These are phyloP conservation scores for Glossophaga mutica DNA, from an alignment of 2,797 vertebrate genomes.

Conservation along the genomic window DNA sequence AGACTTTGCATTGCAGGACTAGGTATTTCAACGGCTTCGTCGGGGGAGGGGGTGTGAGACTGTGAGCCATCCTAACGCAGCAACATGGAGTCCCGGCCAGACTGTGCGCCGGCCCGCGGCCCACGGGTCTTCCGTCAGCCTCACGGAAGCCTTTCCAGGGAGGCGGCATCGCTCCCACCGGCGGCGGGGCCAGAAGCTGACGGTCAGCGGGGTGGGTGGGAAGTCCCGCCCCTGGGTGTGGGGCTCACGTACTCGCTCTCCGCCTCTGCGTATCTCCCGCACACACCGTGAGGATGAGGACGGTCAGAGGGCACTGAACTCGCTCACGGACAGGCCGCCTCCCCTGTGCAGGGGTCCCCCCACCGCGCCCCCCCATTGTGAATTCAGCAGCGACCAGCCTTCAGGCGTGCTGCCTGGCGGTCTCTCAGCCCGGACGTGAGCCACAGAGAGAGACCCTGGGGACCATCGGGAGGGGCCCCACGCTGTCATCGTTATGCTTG, in stretches of 20 bases:
- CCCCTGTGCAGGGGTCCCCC: not conserved
- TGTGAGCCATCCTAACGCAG: accelerated
- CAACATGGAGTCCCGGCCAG: not conserved
- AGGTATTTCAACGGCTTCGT: accelerated
- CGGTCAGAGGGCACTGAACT: not conserved
- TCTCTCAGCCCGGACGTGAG: not conserved
- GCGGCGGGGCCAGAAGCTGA: not conserved
- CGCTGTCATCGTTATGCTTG: accelerated
- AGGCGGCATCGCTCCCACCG: accelerated
- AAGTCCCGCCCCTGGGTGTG: not conserved
- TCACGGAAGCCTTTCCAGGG: not conserved
- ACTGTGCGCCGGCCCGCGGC: accelerated
- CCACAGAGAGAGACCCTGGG: accelerated
- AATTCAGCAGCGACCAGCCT: not conserved
- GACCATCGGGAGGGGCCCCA: accelerated
- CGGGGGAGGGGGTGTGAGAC: too few species aligned
- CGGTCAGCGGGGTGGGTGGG: accelerated
- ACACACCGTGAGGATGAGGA: accelerated
- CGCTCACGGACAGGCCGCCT: not conserved
- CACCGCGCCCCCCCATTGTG: too few species aligned
- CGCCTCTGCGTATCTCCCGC: not conserved
- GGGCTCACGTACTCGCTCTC: not conserved
- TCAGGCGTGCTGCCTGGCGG: not conserved
- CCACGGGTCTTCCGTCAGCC: accelerated
- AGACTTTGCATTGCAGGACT: not conserved